A percentile compares a stretch with the other conserved stretches of the same genome.
Conservation (phyloP, 2,888 invertebrate species). For the Helicoverpa assulta region DNA sequence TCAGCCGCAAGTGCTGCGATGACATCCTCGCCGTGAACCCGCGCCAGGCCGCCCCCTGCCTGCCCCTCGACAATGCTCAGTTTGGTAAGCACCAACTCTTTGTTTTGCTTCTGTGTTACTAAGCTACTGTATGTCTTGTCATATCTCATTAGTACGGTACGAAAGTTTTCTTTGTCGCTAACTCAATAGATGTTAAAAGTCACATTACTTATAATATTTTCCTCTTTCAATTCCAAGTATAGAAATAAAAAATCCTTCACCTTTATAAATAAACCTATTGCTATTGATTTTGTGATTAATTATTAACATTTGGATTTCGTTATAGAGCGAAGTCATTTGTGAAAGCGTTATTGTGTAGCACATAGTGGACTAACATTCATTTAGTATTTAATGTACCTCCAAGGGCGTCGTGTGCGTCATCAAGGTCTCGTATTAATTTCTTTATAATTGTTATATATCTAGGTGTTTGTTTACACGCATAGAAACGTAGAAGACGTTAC, state of each 20-base stretch:
- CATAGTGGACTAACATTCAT: slow-evolving; percentile 65
- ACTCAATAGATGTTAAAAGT: slow-evolving; percentile 52
- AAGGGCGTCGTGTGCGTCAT: slow-evolving; percentile 73
- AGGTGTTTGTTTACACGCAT: slow-evolving; percentile 59
- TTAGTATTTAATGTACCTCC: slow-evolving; percentile 69
- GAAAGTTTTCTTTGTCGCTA: slow-evolving; percentile 59
- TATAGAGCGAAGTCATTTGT: slow-evolving; percentile 59
- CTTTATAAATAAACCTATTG: slow-evolving; percentile 48
- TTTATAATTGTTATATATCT: slow-evolving; percentile 52
- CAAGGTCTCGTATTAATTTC: slow-evolving; percentile 64
- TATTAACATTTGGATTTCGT: slow-evolving; percentile 57
- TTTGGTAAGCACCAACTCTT: slow-evolving; percentile 77
- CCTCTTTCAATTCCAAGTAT: slow-evolving; percentile 31
- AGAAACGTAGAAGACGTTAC: slow-evolving; percentile 55
- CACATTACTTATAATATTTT: slow-evolving; percentile 26
- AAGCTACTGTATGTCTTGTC: slow-evolving; percentile 58
- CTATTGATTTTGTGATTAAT: slow-evolving; percentile 64
- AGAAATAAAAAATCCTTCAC: slow-evolving; percentile 51
- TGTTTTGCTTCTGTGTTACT: slow-evolving; percentile 58
- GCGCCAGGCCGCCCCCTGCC: slow-evolving; percentile 77
- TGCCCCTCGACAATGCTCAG: slow-evolving; percentile 83
- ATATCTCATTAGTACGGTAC: slow-evolving; percentile 48
- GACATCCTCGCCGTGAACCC: slow-evolving; percentile 86
- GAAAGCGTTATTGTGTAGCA: slow-evolving; percentile 65
- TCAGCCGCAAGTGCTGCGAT: slow-evolving; percentile 83